Evolutionary conservation across 1,140 invertebrate genomes (phyloP), one percentile per base, ranked within the genome.

Genomic region (Danaus melanippus): DNA sequence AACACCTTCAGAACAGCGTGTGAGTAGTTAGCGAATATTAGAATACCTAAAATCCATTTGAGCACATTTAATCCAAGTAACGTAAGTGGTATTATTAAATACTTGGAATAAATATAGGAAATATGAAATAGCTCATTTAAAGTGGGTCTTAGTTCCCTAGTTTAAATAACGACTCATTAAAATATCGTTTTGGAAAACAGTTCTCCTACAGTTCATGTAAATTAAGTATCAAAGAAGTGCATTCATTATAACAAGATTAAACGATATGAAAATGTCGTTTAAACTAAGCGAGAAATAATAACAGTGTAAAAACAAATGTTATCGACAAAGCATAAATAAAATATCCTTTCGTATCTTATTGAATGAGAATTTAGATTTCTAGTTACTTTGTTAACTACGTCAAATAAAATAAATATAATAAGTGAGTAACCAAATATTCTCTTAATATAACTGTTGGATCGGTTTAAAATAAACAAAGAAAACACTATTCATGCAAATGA

Each of bases 141-240:
- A 72, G 64, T 58, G 64, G 70, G 54, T 62, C 64, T 71, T 74
- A 70, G 67, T 62, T 61, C 61, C 53, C 62, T 69, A 54, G 62
- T 70, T 73, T 68, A 65, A 74, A 68, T 68, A 67, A 73, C 64
- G 64, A 62, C 74, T 74, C 76, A 78, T 82, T 78, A 75, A 79
- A 79, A 72, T 59, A 63, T 69, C 70, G 67, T 76, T 62, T 58
- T 68, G 74, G 76, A 64, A 76, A 79, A 74, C 67, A 65, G 59
- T 69, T 71, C 61, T 50, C 58, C 58, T 71, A 77, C 72, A 75
- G 74, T 79, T 81, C 69, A 78, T 76, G 76, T 66, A 81, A 78
- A 81, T 79, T 66, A 78, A 73, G 62, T 61, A 66, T 56, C 42
- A 49, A 56, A 67, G 55, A 64, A 74, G 62, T 67, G 64, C 66